phyloP scores from a whole-genome alignment of 2,888 invertebrate species.

The Amphipoea oculea region DNA sequence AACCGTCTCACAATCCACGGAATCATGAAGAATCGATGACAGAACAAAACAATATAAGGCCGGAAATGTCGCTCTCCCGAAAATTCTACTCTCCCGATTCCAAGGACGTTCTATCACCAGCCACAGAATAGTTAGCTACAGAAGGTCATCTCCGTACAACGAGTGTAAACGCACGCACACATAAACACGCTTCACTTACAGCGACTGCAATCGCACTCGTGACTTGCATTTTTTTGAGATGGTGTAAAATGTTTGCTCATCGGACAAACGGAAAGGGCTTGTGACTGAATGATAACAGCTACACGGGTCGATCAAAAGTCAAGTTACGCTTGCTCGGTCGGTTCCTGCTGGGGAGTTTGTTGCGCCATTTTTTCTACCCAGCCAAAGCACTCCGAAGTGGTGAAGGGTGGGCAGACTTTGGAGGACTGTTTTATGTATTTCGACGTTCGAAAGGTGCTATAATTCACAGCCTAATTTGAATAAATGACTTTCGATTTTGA shows the following conservation, averaged over 20 bases:
- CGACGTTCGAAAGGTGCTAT: not conserved
- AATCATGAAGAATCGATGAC: constrained; percentile 46
- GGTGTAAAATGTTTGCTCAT: not conserved
- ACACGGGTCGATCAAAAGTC: not conserved
- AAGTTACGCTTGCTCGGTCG: not conserved
- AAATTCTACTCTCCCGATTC: constrained; percentile 24
- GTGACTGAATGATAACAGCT: not conserved
- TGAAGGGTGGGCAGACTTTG: not conserved
- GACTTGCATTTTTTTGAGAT: not conserved
- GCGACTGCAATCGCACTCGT: not conserved
- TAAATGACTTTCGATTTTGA: not conserved
- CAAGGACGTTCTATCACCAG: constrained; percentile 9
- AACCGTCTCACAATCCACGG: not conserved
- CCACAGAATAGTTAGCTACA: not conserved
- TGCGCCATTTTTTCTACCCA: not conserved
- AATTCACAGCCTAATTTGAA: not conserved
- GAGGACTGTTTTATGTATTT: no score
- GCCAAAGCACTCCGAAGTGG: not conserved
- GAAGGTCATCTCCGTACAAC: not conserved
- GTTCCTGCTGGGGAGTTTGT: not conserved
- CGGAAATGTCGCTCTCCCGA: constrained; percentile 29
- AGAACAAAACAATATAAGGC: constrained; percentile 29
- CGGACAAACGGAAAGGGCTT: not conserved
- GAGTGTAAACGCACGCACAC: no score
- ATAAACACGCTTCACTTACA: not conserved